A percentile compares a stretch with the other conserved stretches of the same genome.
Conservation (phyloP, 2,888 invertebrate genomes). For the Seira musarum region DNA sequence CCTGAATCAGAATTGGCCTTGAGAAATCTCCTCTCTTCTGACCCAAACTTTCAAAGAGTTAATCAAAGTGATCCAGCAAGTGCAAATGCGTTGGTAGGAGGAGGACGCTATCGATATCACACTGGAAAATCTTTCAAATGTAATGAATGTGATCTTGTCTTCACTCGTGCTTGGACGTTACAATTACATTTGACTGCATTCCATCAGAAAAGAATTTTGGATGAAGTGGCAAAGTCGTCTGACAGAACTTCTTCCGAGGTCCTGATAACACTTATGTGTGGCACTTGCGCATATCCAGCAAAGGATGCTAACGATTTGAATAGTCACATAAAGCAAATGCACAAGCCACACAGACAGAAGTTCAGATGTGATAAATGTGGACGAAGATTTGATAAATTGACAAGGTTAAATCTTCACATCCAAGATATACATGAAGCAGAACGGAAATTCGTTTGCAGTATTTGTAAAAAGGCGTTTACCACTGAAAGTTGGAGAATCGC, state of each 20-base stretch:
- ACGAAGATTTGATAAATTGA: not conserved
- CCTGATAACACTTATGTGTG: conserved; percentile 40
- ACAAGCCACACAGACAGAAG: not conserved
- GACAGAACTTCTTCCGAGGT: too few species aligned
- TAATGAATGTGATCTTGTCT: conserved; percentile 16
- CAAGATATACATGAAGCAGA: conserved; percentile 6
- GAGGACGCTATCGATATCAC: not conserved
- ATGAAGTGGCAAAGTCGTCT: not conserved
- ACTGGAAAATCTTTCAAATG: conserved; percentile 6
- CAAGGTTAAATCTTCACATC: not conserved
- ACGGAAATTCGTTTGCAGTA: conserved; percentile 20
- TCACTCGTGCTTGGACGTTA: conserved; percentile 33
- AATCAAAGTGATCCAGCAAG: not conserved
- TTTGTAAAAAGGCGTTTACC: conserved; percentile 18
- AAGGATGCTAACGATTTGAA: conserved; percentile 30
- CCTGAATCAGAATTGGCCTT: not conserved
- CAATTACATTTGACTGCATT: conserved; percentile 36
- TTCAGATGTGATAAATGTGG: conserved; percentile 14
- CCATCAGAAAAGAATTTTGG: conserved; percentile 26
- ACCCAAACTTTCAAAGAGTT: conserved; percentile 29
- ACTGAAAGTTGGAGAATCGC: not conserved
- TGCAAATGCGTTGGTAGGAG: not conserved
- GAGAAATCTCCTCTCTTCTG: not conserved
- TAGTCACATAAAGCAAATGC: conserved; percentile 20
- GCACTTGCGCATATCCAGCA: conserved; percentile 34